phyloP scores from a whole-genome alignment of 2,888 invertebrate species.

The Onthophagus sagittarius region DNA sequence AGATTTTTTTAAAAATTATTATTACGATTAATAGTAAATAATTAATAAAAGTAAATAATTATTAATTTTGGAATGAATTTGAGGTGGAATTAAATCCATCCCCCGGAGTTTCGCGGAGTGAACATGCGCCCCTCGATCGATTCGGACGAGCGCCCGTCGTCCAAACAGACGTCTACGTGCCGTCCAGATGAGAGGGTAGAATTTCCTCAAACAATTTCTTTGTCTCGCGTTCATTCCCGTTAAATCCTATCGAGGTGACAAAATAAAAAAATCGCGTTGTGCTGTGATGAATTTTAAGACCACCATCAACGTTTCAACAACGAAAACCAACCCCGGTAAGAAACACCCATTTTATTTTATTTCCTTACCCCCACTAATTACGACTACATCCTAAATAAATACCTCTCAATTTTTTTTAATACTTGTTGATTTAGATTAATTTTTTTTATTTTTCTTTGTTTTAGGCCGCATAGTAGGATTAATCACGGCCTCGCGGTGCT shows the following conservation, averaged over 20 bases:
- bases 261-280: no score
- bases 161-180: conserved; percentile 4
- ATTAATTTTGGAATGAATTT: conserved; percentile 20
- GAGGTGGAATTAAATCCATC: conserved; percentile 33
- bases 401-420: no score
- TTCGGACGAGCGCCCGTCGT: conserved; percentile 27
- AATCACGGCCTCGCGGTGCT: conserved; percentile 50
- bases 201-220: neutral
- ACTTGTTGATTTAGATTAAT: neutral
- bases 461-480: conserved; percentile 35
- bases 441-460: no score
- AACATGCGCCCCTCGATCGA: conserved; percentile 49
- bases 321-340: no score
- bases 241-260: neutral
- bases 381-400: no score
- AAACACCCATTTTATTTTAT: no score
- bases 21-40: no score
- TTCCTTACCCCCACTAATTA: no score
- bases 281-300: no score
- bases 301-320: no score
- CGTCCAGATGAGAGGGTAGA: neutral
- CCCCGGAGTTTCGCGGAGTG: conserved; percentile 30
- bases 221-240: neutral
- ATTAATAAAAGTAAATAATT: no score
- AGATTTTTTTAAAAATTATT: no score